phyloP scores from a whole-genome alignment of 2,797 vertebrate species.

The Lates japonicus region DNA sequence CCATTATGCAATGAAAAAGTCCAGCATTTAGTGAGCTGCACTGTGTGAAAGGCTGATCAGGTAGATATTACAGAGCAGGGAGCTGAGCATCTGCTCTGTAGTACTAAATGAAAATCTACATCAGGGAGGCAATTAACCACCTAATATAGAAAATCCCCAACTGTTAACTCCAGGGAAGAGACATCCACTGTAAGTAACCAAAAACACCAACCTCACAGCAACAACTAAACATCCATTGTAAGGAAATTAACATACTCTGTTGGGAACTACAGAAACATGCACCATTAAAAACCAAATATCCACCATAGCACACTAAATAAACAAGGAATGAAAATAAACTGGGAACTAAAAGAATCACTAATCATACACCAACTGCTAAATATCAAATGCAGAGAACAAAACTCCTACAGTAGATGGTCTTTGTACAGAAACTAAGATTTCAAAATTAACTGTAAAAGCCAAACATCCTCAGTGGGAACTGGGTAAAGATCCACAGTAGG shows the following conservation, averaged over 20 bases:
- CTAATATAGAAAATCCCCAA: not conserved
- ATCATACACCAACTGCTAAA: too few species aligned
- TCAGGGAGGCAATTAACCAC: not conserved
- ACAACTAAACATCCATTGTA: not conserved
- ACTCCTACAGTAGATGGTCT: not conserved
- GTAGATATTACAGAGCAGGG: not conserved
- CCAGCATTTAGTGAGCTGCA: conserved; percentile 5
- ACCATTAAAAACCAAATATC: not conserved
- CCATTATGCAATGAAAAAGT: not conserved
- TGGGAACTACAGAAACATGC: not conserved
- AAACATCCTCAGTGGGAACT: too few species aligned
- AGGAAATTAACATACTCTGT: not conserved
- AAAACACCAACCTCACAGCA: not conserved
- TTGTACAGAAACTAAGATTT: not conserved
- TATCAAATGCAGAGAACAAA: too few species aligned
- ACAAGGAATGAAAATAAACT: too few species aligned
- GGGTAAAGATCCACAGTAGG: not conserved
- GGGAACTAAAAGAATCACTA: too few species aligned
- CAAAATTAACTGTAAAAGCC: not conserved
- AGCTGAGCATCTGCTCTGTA: not conserved
- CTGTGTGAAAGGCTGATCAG: not conserved
- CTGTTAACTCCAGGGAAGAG: not conserved
- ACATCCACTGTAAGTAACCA: not conserved
- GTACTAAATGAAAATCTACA: not conserved
- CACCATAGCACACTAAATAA: too few species aligned